phyloP scores from a whole-genome alignment of 2,888 invertebrate genomes.

The Drosophila atripex region DNA sequence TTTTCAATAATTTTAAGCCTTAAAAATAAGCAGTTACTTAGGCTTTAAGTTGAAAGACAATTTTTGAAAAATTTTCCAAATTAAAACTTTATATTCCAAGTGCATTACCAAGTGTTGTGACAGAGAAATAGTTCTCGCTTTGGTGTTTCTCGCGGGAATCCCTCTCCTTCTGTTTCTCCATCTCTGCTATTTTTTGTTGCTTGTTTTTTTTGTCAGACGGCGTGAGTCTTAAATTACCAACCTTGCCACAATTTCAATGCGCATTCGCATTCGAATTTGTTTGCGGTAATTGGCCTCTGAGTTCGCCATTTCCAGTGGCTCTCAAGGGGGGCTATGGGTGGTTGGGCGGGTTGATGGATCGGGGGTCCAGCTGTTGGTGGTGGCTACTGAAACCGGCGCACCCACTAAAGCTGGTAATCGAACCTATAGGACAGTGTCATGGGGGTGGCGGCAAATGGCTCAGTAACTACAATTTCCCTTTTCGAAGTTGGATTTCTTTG shows the following conservation, averaged over 20 bases:
- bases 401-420: slow-evolving; percentile 49
- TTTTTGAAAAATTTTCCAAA: neutral
- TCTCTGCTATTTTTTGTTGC: slow-evolving; percentile 13
- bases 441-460: slow-evolving; percentile 2
- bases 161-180: slow-evolving; percentile 17
- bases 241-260: slow-evolving; percentile 80
- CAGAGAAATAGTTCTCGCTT: slow-evolving; percentile 46
- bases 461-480: neutral
- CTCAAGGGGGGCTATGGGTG: slow-evolving; percentile 19
- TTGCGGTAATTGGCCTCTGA: slow-evolving; percentile 79
- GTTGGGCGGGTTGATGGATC: slow-evolving; percentile 38
- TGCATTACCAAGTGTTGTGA: neutral
- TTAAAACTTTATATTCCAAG: neutral
- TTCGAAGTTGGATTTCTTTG: neutral
- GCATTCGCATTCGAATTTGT: slow-evolving; percentile 78
- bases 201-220: slow-evolving; percentile 46
- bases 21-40: neutral
- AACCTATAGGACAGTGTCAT: slow-evolving; percentile 31
- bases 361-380: slow-evolving; percentile 38
- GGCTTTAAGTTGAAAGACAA: neutral
- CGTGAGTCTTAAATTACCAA: slow-evolving; percentile 80
- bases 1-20: too few relatives aligned
- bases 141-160: slow-evolving; percentile 38
- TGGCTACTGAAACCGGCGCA: slow-evolving; percentile 59
- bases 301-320: slow-evolving; percentile 38